Conservation (phyloP, 2,797 vertebrate genomes). For the Sebastes baramenuke region DNA sequence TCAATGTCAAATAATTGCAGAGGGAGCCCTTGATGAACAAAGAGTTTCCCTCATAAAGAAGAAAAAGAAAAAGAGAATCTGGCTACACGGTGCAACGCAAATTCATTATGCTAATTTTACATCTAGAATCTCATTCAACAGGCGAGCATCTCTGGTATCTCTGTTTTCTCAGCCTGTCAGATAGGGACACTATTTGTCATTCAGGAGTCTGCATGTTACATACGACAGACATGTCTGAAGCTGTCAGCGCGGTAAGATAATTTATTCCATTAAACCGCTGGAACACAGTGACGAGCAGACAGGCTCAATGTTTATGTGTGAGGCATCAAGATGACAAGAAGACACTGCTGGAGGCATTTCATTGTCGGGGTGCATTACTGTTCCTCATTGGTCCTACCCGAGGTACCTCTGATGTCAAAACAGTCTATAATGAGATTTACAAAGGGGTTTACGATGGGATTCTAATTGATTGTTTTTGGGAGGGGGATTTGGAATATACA, state of each 20-base stretch:
- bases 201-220: constrained; percentile 39
- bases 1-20: not conserved
- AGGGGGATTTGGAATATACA: not conserved
- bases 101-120: not conserved
- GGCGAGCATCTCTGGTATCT: not conserved
- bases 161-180: constrained; percentile 41
- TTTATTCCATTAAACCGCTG: constrained; percentile 69
- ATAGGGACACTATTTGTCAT: constrained; percentile 44
- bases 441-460: not conserved
- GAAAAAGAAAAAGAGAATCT: not conserved
- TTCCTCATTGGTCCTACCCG: not conserved
- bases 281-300: constrained; percentile 54
- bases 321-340: constrained; percentile 57
- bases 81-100: not conserved
- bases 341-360: constrained; percentile 44
- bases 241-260: constrained; percentile 55
- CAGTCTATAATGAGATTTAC: constrained; percentile 11
- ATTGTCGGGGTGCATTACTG: constrained; percentile 37
- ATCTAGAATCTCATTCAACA: constrained; percentile 6
- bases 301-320: constrained; percentile 47
- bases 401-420: constrained; percentile 17
- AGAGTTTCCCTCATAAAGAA: not conserved
- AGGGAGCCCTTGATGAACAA: not conserved
- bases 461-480: not conserved
- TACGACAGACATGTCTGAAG: constrained; percentile 41